These are phyloP conservation scores for Muscicapa comitata DNA, from an alignment of 2,797 vertebrate species.

Conservation along the genomic window DNA sequence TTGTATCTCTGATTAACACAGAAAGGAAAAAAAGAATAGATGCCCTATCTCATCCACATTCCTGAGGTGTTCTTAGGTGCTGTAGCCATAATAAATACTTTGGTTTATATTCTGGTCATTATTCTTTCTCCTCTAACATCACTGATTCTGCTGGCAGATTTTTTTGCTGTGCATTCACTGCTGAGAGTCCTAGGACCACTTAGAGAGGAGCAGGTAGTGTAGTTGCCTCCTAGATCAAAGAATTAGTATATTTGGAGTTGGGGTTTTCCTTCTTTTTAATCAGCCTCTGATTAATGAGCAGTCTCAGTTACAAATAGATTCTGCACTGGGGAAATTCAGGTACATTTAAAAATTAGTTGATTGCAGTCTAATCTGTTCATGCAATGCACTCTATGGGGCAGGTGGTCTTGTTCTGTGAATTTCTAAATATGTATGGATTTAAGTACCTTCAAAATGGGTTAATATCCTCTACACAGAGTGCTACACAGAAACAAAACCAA, in stretches of 20 bases:
- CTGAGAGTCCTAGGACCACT: background rate
- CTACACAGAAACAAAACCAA: accelerated
- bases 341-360: background rate
- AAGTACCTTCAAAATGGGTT: background rate
- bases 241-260: background rate
- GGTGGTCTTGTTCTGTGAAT: background rate
- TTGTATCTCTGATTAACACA: conserved; percentile 84
- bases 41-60: background rate
- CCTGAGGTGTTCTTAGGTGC: conserved; percentile 16
- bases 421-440: background rate
- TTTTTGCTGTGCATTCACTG: background rate
- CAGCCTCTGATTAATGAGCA: background rate
- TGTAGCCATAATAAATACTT: conserved; percentile 16
- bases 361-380: background rate
- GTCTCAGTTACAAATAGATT: background rate
- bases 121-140: background rate
- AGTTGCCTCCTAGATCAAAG: background rate
- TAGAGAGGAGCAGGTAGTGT: background rate
- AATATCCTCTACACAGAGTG: background rate
- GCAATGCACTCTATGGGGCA: background rate
- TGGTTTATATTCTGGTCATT: background rate
- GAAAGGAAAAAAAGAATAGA: conserved; percentile 78
- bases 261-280: background rate
- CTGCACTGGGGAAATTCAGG: background rate
- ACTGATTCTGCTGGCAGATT: background rate